These are phyloP conservation scores for Oikopleura dioica DNA, from an alignment of 23 tunicate genomes.

Conservation along the genomic window DNA sequence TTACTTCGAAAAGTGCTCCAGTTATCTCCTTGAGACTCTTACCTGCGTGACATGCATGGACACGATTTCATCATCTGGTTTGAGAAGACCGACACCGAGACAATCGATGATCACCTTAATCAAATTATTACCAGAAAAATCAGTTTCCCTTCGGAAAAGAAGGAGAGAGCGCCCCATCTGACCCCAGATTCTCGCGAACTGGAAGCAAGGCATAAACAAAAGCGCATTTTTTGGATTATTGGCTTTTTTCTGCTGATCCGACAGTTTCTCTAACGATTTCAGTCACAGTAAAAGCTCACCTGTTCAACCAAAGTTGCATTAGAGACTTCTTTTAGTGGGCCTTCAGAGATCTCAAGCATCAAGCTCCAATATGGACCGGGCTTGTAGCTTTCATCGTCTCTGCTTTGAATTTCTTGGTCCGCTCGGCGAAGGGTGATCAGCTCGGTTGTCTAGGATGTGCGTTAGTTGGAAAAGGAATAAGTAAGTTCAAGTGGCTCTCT, in stretches of 20 bases:
- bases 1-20: no score
- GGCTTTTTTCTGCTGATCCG: no score
- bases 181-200: no score
- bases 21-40: background rate
- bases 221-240: no score
- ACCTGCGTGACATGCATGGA: slow-evolving; percentile 58
- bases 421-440: slow-evolving; percentile 12
- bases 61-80: slow-evolving; percentile 50
- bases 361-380: slow-evolving; percentile 94
- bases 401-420: background rate
- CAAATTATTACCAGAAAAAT: no score
- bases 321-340: slow-evolving; percentile 37
- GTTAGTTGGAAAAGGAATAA: no score
- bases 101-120: slow-evolving; percentile 11
- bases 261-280: no score
- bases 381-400: slow-evolving; percentile 9
- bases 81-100: slow-evolving; percentile 34
- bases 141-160: no score
- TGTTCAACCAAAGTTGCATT: slow-evolving; percentile 23
- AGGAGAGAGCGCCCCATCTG: no score
- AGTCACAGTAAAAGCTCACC: background rate
- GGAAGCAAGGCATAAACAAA: no score
- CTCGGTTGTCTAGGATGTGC: background rate
- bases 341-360: slow-evolving; percentile 59
- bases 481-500: no score